phyloP scores from a whole-genome alignment of 2,797 vertebrate genomes.

The Tragopan temminckii region DNA sequence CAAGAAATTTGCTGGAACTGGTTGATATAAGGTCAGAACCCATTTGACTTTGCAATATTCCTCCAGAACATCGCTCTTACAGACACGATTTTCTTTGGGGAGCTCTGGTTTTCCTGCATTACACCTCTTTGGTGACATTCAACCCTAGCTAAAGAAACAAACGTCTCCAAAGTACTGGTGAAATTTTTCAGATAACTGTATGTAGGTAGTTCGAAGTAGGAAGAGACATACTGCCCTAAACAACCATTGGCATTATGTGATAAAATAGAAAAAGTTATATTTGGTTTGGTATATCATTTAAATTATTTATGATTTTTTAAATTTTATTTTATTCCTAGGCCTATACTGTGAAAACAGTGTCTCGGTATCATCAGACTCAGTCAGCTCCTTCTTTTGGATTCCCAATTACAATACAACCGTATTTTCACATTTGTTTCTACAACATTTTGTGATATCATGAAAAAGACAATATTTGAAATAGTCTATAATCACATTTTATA shows the following conservation, averaged over 20 bases:
- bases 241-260: neutral
- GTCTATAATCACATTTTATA: neutral
- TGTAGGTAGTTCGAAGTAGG: neutral
- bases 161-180: neutral
- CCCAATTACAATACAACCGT: neutral
- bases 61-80: neutral
- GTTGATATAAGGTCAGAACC: neutral
- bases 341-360: neutral
- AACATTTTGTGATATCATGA: neutral
- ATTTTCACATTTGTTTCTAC: neutral
- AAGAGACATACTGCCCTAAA: neutral
- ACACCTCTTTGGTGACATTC: neutral
- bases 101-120: neutral
- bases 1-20: neutral
- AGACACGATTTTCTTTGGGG: neutral
- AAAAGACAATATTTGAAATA: neutral
- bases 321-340: neutral
- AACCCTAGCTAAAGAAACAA: neutral
- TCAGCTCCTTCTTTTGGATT: neutral
- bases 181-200: neutral
- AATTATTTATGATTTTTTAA: neutral
- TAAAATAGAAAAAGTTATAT: neutral
- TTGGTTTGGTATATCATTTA: neutral
- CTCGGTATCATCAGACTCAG: neutral
- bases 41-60: neutral